These are phyloP conservation scores for Stigmatopora nigra DNA, from an alignment of 2,113 vertebrate genomes.

Conservation along the genomic window DNA sequence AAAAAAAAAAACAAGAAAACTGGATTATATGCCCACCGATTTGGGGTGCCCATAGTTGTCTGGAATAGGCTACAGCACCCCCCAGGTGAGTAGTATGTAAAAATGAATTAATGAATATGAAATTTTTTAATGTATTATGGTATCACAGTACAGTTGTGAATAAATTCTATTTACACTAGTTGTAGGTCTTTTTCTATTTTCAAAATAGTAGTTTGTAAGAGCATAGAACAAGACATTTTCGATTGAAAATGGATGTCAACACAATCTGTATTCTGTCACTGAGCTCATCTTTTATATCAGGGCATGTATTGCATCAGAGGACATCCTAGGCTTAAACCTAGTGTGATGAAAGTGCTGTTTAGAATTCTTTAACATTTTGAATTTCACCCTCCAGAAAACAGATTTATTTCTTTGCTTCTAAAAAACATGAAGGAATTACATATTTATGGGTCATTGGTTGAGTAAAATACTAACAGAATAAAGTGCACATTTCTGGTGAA, in stretches of 20 bases:
- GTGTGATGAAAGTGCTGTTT: conserved; percentile 39
- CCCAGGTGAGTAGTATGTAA: not conserved
- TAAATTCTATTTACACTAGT: not conserved
- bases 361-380: conserved; percentile 19
- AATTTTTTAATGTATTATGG: not conserved
- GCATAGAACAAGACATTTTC: conserved; percentile 7
- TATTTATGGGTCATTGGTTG: too few species aligned
- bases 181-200: not conserved
- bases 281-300: conserved; percentile 45
- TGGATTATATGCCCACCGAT: too few species aligned
- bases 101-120: not conserved
- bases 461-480: too few species aligned
- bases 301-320: conserved; percentile 51
- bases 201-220: not conserved
- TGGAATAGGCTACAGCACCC: too few species aligned
- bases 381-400: conserved; percentile 14
- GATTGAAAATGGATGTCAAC: conserved; percentile 18
- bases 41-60: too few species aligned
- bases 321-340: conserved; percentile 29
- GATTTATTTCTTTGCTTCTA: conserved; percentile 3
- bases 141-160: not conserved
- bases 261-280: conserved; percentile 21
- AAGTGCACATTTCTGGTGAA: too few species aligned
- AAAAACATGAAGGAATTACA: not conserved
- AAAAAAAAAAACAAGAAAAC: too few species aligned